Percentiles rank a stretch among this genome's conserved stretches.
These are phyloP conservation scores for Leptinotarsa haldemani DNA, from an alignment of 2,888 invertebrate species.

Conservation along the genomic window DNA sequence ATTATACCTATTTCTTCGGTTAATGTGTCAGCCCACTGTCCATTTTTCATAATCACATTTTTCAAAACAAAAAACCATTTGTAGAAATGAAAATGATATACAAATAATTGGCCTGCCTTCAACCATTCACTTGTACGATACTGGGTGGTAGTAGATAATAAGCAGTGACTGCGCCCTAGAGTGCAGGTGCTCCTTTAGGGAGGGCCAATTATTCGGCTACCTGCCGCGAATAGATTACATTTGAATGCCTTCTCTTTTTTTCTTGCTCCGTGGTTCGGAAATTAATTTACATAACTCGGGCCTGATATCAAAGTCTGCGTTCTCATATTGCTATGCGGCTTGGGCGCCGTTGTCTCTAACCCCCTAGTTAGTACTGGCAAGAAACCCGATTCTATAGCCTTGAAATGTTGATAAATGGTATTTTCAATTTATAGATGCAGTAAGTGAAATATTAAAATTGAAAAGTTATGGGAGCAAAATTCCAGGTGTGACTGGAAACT, in stretches of 20 bases:
- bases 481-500: too few relatives aligned
- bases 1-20: too few relatives aligned
- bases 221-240: conserved; percentile 49
- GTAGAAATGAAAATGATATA: not conserved
- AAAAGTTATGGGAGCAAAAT: not conserved
- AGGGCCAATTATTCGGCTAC: conserved; percentile 50
- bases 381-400: not conserved
- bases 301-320: conserved; percentile 31
- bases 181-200: conserved; percentile 50
- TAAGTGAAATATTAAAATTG: not conserved
- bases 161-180: conserved; percentile 48
- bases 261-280: conserved; percentile 27
- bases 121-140: conserved; percentile 35
- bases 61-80: too few relatives aligned
- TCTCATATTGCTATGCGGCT: conserved; percentile 30
- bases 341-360: conserved; percentile 16
- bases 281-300: conserved; percentile 42
- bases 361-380: conserved; percentile 17
- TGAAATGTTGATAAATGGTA: not conserved
- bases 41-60: too few relatives aligned
- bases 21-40: too few relatives aligned
- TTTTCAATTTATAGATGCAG: not conserved
- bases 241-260: conserved; percentile 43
- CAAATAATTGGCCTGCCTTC: conserved; percentile 20
- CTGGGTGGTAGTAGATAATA: conserved; percentile 49